Conservation (phyloP, 2,113 vertebrate species). For the Neotoma lepida region DNA sequence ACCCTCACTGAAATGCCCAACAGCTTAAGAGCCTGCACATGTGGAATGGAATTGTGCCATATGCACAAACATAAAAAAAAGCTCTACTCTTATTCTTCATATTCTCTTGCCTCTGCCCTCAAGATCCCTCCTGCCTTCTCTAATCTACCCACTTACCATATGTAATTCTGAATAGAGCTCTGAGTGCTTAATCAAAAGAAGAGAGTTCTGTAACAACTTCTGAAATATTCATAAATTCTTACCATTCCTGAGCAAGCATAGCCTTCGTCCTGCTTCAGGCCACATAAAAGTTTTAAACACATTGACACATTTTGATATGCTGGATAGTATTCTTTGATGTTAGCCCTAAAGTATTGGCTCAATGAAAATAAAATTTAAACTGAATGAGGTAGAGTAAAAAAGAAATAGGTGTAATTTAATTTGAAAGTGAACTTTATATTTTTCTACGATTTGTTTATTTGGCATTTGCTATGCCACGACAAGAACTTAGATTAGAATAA, state of each 20-base stretch:
- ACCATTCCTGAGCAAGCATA: not conserved
- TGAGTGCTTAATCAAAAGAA: not conserved
- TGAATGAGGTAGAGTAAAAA: not conserved
- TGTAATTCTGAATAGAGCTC: not conserved
- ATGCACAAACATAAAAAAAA: not conserved
- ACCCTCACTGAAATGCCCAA: not conserved
- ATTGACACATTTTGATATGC: constrained; percentile 43
- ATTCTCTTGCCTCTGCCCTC: not conserved
- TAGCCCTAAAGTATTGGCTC: not conserved
- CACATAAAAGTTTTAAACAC: constrained; percentile 54
- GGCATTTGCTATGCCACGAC: not conserved
- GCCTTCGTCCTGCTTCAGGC: not conserved
- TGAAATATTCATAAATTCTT: not conserved
- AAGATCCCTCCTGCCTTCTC: not conserved
- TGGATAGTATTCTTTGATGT: not conserved
- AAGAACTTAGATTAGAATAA: not conserved
- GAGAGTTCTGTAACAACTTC: not conserved
- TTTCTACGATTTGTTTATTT: not conserved
- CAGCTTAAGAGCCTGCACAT: not conserved
- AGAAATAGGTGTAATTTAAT: not conserved
- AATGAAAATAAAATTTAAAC: constrained; percentile 32
- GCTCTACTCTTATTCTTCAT: not conserved
- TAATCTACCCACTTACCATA: not conserved
- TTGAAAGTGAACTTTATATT: constrained; percentile 1
- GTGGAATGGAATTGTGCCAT: not conserved